These are phyloP conservation scores for Aricia artaxerxes DNA, from an alignment of 2,888 invertebrate genomes.

Conservation along the genomic window DNA sequence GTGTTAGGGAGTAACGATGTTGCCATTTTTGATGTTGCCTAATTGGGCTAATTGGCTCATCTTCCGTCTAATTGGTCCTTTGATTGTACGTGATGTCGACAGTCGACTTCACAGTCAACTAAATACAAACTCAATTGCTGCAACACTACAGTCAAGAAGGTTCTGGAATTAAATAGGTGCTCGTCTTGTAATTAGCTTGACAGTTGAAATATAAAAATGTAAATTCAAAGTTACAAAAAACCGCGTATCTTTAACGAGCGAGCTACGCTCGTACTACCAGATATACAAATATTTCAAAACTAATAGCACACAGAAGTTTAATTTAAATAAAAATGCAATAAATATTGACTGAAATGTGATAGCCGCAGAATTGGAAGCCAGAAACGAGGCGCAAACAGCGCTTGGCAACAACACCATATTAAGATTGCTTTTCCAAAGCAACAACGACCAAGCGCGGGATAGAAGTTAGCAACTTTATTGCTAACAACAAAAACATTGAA, in stretches of 20 bases:
- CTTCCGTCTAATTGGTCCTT: conserved; percentile 13
- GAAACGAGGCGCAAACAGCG: conserved; percentile 54
- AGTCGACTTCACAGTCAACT: background rate
- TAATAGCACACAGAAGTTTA: conserved; percentile 27
- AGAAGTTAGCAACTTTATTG: conserved; percentile 76
- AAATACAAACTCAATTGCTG: background rate
- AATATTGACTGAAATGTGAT: conserved; percentile 41
- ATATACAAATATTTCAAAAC: conserved; percentile 26
- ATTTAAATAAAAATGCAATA: conserved; percentile 36
- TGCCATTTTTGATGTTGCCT: conserved; percentile 11
- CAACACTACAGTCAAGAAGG: background rate
- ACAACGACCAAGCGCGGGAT: conserved; percentile 64
- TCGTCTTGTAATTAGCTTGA: background rate
- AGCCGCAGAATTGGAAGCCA: conserved; percentile 43
- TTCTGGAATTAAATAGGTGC: background rate
- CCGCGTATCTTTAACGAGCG: background rate
- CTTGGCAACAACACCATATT: conserved; percentile 75
- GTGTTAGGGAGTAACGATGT: background rate
- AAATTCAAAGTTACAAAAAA: background rate
- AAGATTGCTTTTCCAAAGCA: conserved; percentile 73
- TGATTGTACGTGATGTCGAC: conserved; percentile 6
- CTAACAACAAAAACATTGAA: conserved; percentile 62
- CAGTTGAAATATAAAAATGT: background rate
- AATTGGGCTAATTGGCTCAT: conserved; percentile 21
- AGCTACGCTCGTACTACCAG: background rate